Evolutionary conservation across 2,797 vertebrate genomes (phyloP), one percentile per base, ranked within the genome.

Genomic region (Diglossa cyanea): DNA sequence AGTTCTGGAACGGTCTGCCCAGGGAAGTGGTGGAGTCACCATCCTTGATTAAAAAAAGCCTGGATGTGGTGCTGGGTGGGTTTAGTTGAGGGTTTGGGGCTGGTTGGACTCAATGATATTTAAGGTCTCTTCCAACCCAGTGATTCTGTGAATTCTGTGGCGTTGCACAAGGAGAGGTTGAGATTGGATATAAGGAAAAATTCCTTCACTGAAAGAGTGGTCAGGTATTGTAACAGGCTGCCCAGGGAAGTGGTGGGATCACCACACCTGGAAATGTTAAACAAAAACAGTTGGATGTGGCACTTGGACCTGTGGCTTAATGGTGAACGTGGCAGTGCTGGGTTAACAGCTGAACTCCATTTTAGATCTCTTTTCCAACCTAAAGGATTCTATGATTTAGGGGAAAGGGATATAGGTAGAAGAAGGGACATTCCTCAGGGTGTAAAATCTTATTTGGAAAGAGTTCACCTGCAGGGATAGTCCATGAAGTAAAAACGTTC

Each of bases 321-420:
- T 13, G 50, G 13, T 18, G 48, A 48, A 5, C 0, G 0, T 7
- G 20, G 28, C 30, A 40, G 17, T 31, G 33, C 39, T 68, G 48
- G 23, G 11, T 62, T 17, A 37, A 30, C 11, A 48, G 37, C 15
- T 54, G 54, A 35, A 33, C 15, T 35, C 33, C 11, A 4, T 31
- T 51, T 40, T 2, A 51, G 12, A 13, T 3, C 0, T 6, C 14
- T 26, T 30, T 58, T 45, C 44, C 51, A 45, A 4, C 6, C 24
- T 51, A 4, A 50, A 39, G 12, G 14, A 33, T 45, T 45, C 24
- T 63, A 3, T 2, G 5, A 31, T 51, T 63, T 45, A 4, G 17
- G 4, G n/a, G 19, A 4, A 44, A 60, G 18, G 9, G 31, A 31
- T 48, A 3, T 2, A 9, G 3, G 31, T 39, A 30, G 37, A n/a